These are phyloP conservation scores for Homalodisca vitripennis DNA, from an alignment of 1,140 invertebrate genomes.

Conservation along the genomic window DNA sequence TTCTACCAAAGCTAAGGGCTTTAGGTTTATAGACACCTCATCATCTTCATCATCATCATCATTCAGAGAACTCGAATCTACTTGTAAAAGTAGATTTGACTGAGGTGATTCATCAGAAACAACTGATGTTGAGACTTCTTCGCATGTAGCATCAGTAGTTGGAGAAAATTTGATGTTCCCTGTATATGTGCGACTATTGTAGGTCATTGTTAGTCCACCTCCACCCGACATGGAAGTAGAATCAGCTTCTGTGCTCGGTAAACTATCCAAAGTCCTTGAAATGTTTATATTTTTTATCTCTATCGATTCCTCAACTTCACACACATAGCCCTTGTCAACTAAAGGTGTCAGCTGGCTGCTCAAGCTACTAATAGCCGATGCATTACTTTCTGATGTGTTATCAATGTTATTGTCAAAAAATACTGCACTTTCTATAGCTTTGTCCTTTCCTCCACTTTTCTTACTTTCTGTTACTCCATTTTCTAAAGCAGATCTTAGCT, in stretches of 20 bases:
- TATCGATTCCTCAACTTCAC: background rate
- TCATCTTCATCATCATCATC: constrained; percentile 12
- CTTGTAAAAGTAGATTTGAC: no score
- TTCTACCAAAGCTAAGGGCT: background rate
- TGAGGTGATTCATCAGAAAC: background rate
- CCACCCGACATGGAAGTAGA: constrained; percentile 17
- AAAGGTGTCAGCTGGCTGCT: background rate
- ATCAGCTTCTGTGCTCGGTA: constrained; percentile 15
- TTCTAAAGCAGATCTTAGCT: constrained; percentile 11
- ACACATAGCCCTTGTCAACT: background rate
- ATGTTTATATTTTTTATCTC: constrained; percentile 16
- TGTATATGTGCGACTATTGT: background rate
- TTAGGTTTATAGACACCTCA: background rate
- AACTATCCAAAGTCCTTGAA: background rate
- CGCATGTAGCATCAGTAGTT: background rate
- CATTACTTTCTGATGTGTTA: background rate
- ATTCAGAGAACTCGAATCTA: background rate
- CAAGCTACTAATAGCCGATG: background rate
- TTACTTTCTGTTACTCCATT: background rate
- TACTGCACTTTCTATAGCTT: background rate
- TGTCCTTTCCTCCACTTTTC: background rate
- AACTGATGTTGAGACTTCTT: constrained; percentile 26
- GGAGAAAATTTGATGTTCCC: background rate
- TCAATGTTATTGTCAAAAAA: background rate
- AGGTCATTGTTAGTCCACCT: constrained; percentile 10